Conservation (phyloP, 2,113 vertebrate species). For the Sebastes schlegelii region DNA sequence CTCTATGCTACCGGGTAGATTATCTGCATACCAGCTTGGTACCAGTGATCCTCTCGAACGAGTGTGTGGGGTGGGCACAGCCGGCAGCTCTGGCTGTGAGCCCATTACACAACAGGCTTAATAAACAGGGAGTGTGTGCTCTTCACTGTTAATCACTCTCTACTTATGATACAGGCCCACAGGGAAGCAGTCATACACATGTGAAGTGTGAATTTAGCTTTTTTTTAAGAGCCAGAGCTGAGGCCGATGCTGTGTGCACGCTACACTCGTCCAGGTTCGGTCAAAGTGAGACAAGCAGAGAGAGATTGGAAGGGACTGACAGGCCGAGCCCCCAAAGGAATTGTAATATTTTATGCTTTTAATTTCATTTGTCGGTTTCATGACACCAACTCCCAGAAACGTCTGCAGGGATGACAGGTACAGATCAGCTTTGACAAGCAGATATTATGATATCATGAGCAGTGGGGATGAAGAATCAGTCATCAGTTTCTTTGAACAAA, state of each 20-base stretch:
- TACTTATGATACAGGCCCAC: conserved; percentile 42
- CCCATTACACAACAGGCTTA: conserved; percentile 76
- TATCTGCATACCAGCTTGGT: conserved; percentile 64
- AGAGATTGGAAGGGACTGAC: not conserved
- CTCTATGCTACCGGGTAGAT: conserved; percentile 45
- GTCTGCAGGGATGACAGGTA: conserved; percentile 1
- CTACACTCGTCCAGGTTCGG: not conserved
- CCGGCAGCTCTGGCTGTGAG: conserved; percentile 62
- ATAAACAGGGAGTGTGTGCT: conserved; percentile 58
- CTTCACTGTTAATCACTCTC: conserved; percentile 61
- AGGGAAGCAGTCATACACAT: conserved; percentile 29
- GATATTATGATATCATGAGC: conserved; percentile 3
- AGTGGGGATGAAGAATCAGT: not conserved
- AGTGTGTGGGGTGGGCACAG: conserved; percentile 50
- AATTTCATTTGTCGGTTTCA: conserved; percentile 28
- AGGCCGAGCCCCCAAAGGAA: not conserved
- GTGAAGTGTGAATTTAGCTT: conserved; percentile 9
- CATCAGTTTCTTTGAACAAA: not conserved
- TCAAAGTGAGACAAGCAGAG: conserved; percentile 4
- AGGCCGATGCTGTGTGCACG: not conserved
- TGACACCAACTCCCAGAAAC: not conserved
- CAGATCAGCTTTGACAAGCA: not conserved
- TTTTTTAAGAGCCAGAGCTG: not conserved
- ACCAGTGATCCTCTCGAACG: conserved; percentile 57
- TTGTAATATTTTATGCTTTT: conserved; percentile 4